These are phyloP conservation scores for Nyctalus aviator DNA, from an alignment of 2,797 vertebrate genomes.

Conservation along the genomic window DNA sequence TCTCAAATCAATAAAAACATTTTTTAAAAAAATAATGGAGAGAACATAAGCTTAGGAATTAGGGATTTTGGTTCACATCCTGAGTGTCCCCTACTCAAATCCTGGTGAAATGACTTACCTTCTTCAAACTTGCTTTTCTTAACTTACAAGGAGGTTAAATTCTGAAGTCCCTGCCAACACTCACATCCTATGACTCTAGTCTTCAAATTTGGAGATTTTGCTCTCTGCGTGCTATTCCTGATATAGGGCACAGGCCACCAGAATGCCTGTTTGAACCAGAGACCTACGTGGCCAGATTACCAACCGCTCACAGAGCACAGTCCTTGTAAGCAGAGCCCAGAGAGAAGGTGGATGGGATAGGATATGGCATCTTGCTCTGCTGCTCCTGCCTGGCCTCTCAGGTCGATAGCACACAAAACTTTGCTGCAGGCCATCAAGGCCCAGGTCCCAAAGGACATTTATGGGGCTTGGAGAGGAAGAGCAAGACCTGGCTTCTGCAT, in stretches of 20 bases:
- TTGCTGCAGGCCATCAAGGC: not conserved
- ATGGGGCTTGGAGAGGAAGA: not conserved
- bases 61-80: not conserved
- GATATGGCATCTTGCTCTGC: not conserved
- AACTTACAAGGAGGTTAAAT: not conserved
- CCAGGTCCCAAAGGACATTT: not conserved
- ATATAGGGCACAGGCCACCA: not conserved
- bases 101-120: not conserved
- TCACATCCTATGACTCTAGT: not conserved
- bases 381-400: not conserved
- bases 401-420: not conserved
- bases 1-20: too few species aligned
- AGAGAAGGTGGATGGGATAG: not conserved
- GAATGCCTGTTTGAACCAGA: not conserved
- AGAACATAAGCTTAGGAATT: not conserved
- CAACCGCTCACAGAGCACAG: not conserved
- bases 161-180: not conserved
- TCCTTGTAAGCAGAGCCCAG: not conserved
- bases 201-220: not conserved
- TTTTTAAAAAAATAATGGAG: not conserved
- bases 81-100: not conserved
- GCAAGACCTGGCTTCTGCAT: not conserved
- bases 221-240: not conserved
- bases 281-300: not conserved
- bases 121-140: constrained; percentile 11